Conservation (phyloP, 2,888 invertebrate species). For the Aplocera efformata region DNA sequence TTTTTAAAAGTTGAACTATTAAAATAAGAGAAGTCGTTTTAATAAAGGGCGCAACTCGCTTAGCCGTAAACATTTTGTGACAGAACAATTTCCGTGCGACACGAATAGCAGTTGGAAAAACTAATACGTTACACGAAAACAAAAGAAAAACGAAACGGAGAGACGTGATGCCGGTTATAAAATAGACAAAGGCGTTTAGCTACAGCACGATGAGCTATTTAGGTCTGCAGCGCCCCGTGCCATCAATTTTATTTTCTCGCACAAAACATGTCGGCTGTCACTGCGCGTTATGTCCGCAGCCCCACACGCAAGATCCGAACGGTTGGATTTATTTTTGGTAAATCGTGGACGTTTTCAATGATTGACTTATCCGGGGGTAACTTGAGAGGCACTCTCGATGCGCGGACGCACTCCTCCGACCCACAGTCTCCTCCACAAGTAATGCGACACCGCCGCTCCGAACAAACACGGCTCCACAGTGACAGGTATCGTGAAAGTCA, state of each 20-base stretch:
- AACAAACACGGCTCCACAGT: slow-evolving; percentile 50
- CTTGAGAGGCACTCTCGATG: slow-evolving; percentile 70
- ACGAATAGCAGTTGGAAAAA: slow-evolving; percentile 60
- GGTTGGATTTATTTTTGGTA: slow-evolving; percentile 72
- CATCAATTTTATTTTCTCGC: slow-evolving; percentile 80
- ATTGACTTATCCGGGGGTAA: slow-evolving; percentile 81
- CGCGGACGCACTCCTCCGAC: slow-evolving; percentile 39
- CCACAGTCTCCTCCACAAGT: slow-evolving; percentile 36
- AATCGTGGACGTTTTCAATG: slow-evolving; percentile 75
- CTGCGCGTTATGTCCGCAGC: slow-evolving; percentile 71
- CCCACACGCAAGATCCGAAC: slow-evolving; percentile 75
- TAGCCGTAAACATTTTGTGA: slow-evolving; percentile 50
- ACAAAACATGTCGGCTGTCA: slow-evolving; percentile 79
- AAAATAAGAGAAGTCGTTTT: slow-evolving; percentile 52
- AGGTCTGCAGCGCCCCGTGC: slow-evolving; percentile 68
- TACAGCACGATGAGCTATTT: slow-evolving; percentile 73
- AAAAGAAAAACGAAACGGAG: slow-evolving; percentile 50
- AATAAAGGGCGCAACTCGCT: slow-evolving; percentile 46
- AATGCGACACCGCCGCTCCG: slow-evolving; percentile 54
- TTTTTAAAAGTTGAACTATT: slow-evolving; percentile 46
- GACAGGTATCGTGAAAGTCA: slow-evolving; percentile 59
- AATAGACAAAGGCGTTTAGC: slow-evolving; percentile 77
- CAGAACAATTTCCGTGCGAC: slow-evolving; percentile 61
- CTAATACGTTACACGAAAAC: slow-evolving; percentile 67
- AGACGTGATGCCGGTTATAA: slow-evolving; percentile 68